Base-by-base conservation (phyloP, 2,888 invertebrate genomes). In the Tetheella fluctuosa region DNA sequence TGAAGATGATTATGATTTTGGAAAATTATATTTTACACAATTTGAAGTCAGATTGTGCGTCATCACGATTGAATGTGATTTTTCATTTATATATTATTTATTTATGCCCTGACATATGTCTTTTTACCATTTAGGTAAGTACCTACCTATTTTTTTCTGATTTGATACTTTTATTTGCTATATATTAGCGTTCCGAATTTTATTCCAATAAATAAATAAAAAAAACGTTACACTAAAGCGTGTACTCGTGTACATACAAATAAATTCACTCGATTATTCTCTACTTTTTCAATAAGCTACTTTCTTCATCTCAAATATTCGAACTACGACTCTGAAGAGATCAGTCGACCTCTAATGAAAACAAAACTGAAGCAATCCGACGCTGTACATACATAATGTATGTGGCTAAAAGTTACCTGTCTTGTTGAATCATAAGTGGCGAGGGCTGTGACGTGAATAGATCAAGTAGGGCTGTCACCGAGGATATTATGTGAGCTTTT, bases 331-430 rank as follows among this genome's bases (percentile, higher is more conserved):
- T 48, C 20, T 17, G 48, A 48, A 20, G 10, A 48, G 48, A 48
- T 48, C 48, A 20, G 17, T 17, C 48, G 48, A 20, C 48, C 48
- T 48, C 20, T 48, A 48, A 48, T 48, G 48, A 48, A 48, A 48
- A 48, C 48, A 48, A 48, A 48, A 48, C 48, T 48, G 48, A 48
- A 48, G 48, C 48, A 20, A 48, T 48, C 20, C 42, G 17, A 17
- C 48, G 48, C 48, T 48, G 20, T 48, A 48, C 48, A 48, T 48
- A 48, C 48, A 48, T 48, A 48, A 48, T 48, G 48, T 48, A 48
- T 48, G 48, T 2, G 48, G 48, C 48, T 48, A 20, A 48, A 48
- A 48, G 48, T 48, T 48, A 48, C 48, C 48, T 48, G 48, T 20
- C 48, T 48, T 48, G 48, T 48, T 48, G 48, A 20, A 48, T 48